These are phyloP conservation scores for Microcebus griseorufus DNA, from an alignment of 2,113 vertebrate genomes.

Conservation along the genomic window DNA sequence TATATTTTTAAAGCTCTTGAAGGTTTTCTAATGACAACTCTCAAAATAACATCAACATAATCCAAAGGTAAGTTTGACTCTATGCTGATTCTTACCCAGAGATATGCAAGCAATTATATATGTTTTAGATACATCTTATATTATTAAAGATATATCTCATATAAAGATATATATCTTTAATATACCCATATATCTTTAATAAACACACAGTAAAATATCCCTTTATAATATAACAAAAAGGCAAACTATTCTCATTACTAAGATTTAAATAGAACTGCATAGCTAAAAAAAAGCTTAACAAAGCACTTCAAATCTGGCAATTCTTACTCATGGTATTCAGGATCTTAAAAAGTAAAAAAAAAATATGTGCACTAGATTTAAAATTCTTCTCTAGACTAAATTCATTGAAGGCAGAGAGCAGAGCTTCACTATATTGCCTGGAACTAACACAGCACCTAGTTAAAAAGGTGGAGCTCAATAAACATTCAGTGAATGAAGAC, in stretches of 20 bases:
- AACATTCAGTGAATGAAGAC: slow-evolving; percentile 19
- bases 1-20: slow-evolving; percentile 71
- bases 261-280: slow-evolving; percentile 42
- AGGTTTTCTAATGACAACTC: slow-evolving; percentile 38
- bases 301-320: slow-evolving; percentile 27
- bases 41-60: slow-evolving; percentile 50
- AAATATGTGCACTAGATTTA: background rate
- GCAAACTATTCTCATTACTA: slow-evolving; percentile 29
- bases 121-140: too few species aligned
- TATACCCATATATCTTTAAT: slow-evolving; percentile 19
- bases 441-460: background rate
- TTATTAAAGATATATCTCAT: too few species aligned
- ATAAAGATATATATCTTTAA: too few species aligned
- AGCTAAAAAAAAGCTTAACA: slow-evolving; percentile 1
- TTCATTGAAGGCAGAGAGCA: slow-evolving; percentile 1
- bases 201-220: slow-evolving; percentile 41
- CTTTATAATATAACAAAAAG: slow-evolving; percentile 17
- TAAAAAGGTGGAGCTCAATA: background rate
- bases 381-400: slow-evolving; percentile 41
- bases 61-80: slow-evolving; percentile 36
- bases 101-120: background rate
- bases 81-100: slow-evolving; percentile 44
- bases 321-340: slow-evolving; percentile 22
- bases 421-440: background rate
- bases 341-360: slow-evolving; percentile 4